Evolutionary conservation across 2,797 vertebrate species (phyloP), one percentile per base, ranked within the genome.

Genomic region (Morus bassanus): DNA sequence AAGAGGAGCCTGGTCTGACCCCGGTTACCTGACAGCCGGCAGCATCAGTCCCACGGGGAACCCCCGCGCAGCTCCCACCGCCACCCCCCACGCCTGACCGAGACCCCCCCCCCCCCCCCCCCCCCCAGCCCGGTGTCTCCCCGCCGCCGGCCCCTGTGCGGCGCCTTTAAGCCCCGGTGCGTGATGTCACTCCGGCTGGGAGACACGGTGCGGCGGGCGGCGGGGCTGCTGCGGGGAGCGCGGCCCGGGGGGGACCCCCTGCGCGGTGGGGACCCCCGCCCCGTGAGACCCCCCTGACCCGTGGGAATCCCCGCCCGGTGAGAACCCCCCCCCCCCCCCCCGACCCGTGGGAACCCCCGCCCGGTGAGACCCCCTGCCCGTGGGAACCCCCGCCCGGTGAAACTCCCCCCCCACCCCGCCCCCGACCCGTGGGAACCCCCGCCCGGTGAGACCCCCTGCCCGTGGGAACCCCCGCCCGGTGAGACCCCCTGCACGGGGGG

Each of bases 151-250:
- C 24, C 56, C 88, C 87, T 3, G n/a, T 8, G 60, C 63, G 39
- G 92, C 67, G 69, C 95, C 98, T 97, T 98, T 97, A 97, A 98
- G 86, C 86, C 21, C 83, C 94, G 72, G 85, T 70, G 79, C 56
- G 95, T 95, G 97, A 91, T 96, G 91, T 96, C 93, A 88, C 64
- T 2, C 28, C 48, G 50, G 33, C 56, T 5, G 16, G 60, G 68
- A 92, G 96, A 74, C 65, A 45, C 92, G 28, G n/a, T 27, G n/a
- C 78, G 68, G 48, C 69, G 10, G 27, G 43, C 33, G 64, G 70
- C 67, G 80, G 51, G 76, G 83, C 41, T 60, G 85, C 25, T 4
- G 41, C 54, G 46, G 43, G 63, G 23, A 79, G 61, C 41, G 39
- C 27, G 50, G 48, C 19, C 16, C 17, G 33, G 50, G 25, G 15